Base-by-base conservation (phyloP, 2,797 vertebrate species). In the Danio albolineatus region DNA sequence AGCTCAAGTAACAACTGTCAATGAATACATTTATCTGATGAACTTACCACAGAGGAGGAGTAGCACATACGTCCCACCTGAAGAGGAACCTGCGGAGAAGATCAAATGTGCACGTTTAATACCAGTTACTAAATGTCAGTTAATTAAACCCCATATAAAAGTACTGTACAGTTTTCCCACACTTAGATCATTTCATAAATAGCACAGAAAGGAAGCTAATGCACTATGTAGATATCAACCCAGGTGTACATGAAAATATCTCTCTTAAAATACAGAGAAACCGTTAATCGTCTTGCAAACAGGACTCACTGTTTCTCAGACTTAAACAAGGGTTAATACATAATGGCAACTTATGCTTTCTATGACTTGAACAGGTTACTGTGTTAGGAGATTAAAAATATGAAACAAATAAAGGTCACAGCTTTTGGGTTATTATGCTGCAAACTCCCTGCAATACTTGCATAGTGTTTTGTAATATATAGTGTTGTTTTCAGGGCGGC, bases 21-120 rank as follows among this genome's bases (percentile, higher is more conserved):
- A 28, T 28, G 28, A 28, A 28, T 28, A 1, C 28, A 28, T 28
- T 28, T 3, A 0, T 28, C 7, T 53, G 5, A 49, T 9, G 60
- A 79, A 93, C 95, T 94, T 81, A 96, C 96, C 92, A 89, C 91
- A 77, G 95, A 93, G 61, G 93, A 94, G 19, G 91, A 94, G 85
- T 86, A 93, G 87, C 93, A 93, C 85, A 87, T 77, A 38, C 79
- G 86, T 16, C 90, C 91, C 69, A 89, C 57, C 73, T 88, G 89
- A 51, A 91, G 85, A 66, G 90, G 89, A 36, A 95, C 88, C 95
- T 96, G 83, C 78, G 78, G 74, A 17, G 39, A 13, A 88, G 57
- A 56, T 5, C 71, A 7, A 82, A 14, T 73, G 61, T 19, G 71
- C 3, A 60, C 61, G 89, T 53, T 53, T 16, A 77, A 62, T 67